Percentiles rank a stretch among this genome's conserved stretches.
Conservation (phyloP, 2,797 vertebrate species). For the Megalops cyprinoides region DNA sequence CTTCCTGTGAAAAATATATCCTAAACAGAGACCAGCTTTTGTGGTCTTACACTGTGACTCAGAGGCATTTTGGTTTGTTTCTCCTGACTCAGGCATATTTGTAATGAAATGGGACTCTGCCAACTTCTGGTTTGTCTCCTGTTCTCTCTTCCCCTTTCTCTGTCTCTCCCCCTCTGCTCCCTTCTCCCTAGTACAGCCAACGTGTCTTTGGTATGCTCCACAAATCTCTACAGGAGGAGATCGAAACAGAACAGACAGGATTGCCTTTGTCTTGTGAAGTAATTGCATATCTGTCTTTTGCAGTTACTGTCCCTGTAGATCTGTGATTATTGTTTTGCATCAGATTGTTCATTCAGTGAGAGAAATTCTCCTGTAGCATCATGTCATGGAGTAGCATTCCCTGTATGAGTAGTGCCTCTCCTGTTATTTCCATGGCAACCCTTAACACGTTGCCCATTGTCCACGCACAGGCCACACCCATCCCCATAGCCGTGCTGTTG, state of each 20-base stretch:
- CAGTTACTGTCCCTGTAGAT: neutral
- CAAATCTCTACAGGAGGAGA: slow-evolving; percentile 38
- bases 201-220: slow-evolving; percentile 34
- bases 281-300: too few species aligned
- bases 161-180: slow-evolving; percentile 34
- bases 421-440: neutral
- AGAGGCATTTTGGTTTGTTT: slow-evolving; percentile 59
- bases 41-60: slow-evolving; percentile 61
- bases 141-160: slow-evolving; percentile 60
- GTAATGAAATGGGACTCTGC: slow-evolving; percentile 65
- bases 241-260: slow-evolving; percentile 41
- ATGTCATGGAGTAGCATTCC: neutral
- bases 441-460: neutral
- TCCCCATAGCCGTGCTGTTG: neutral
- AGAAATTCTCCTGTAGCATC: neutral
- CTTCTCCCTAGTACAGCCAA: slow-evolving; percentile 28
- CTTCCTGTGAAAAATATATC: neutral
- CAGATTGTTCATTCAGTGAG: neutral
- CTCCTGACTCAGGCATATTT: slow-evolving; percentile 73
- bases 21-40: neutral
- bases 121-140: too few species aligned
- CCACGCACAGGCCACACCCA: neutral
- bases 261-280: slow-evolving; percentile 42
- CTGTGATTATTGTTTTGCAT: neutral
- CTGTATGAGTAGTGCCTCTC: too few species aligned